Conservation (phyloP, 2,113 vertebrate species). For the Oncorhynchus gorbuscha region DNA sequence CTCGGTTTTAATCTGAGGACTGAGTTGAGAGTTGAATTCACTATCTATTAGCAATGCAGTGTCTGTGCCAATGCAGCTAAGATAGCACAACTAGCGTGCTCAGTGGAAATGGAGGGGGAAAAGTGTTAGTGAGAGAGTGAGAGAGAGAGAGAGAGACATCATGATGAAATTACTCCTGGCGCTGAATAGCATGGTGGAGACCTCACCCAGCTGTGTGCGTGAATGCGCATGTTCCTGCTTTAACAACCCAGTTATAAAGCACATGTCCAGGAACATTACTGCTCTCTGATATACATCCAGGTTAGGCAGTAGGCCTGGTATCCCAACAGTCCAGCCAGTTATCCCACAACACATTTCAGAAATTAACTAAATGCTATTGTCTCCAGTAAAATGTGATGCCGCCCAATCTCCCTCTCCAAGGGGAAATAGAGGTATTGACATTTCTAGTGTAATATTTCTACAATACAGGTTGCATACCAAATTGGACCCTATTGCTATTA, state of each 20-base stretch:
- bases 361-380: slow-evolving; percentile 8
- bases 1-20: slow-evolving; percentile 51
- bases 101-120: slow-evolving; percentile 21
- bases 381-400: not conserved
- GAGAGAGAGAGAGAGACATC: not conserved
- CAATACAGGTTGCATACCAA: not conserved
- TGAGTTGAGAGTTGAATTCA: slow-evolving; percentile 46
- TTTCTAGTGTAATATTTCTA: not conserved
- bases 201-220: slow-evolving; percentile 4
- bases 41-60: slow-evolving; percentile 72
- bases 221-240: slow-evolving; percentile 34
- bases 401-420: not conserved
- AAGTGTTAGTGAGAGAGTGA: not conserved
- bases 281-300: not conserved
- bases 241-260: not conserved
- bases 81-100: slow-evolving; percentile 14
- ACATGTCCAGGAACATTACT: not conserved
- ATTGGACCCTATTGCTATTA: too few relatives aligned
- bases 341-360: slow-evolving; percentile 33
- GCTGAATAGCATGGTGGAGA: not conserved
- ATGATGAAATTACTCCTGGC: not conserved
- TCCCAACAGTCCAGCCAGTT: slow-evolving; percentile 21
- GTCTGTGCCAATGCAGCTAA: slow-evolving; percentile 54
- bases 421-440: not conserved
- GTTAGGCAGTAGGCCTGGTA: slow-evolving; percentile 39